Base-by-base conservation (phyloP, 2,797 vertebrate genomes). In the Holocentrus rufus region DNA sequence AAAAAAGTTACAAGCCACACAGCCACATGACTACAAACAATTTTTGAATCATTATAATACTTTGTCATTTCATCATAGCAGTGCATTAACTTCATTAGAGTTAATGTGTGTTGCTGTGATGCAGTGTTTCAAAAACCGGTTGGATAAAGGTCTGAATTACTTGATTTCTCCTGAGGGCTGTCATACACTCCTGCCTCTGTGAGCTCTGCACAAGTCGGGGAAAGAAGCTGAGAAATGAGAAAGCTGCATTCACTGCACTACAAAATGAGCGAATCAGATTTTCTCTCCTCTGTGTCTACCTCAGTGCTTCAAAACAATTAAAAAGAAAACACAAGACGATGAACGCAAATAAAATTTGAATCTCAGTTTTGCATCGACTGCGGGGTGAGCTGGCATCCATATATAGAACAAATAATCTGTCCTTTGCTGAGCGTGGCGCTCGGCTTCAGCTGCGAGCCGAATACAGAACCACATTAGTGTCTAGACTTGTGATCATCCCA, bases 71-170 rank as follows among this genome's bases (percentile, higher is more conserved):
- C 20, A 46, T 46, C 25, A 7, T 14, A 20, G 22, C 18, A 25
- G 39, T 14, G 15, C 59, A 61, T 61, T 61, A 61, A 61, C 39
- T 22, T 23, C 44, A 25, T 7, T 61, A 8, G 57, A 61, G 22
- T 15, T 14, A 61, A 61, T 61, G 25, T 47, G 25, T 44, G 25
- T 61, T 61, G 44, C 42, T 18, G 23, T 10, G 7, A 8, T 47
- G 42, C 27, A 23, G 25, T 23, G 25, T 47, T 47, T 62, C 10
- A 14, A 47, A 62, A 47, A 17, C 14, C 1, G 39, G 39, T 10
- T 22, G 14, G 59, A 14, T 27, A 25, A 44, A 46, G 11, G 20
- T 25, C 52, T 23, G 18, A 13, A 34, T 42, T 60, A 10, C 59
- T 44, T 44, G n/a, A 25, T 22, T 42, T 61, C 39, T 60, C 34